Evolutionary conservation across 2,797 vertebrate species (phyloP).

Genomic region (Eulemur mongoz): DNA sequence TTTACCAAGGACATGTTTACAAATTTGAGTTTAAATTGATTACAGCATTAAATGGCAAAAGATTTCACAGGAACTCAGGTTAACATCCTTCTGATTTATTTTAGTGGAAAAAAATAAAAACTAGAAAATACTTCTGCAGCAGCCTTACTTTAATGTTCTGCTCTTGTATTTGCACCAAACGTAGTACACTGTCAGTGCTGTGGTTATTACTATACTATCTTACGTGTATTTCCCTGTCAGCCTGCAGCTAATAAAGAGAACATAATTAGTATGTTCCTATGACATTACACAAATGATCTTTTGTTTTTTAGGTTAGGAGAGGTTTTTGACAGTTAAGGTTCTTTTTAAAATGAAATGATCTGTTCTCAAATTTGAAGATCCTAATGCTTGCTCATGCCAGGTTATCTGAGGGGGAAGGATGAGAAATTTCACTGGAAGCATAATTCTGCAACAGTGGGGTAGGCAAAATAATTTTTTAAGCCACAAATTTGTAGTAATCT

Average conservation of each 20-base stretch:
- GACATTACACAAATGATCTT: background rate
- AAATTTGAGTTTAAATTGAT: conserved; percentile 28
- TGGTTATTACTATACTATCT: background rate
- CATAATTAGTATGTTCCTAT: background rate
- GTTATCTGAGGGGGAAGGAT: background rate
- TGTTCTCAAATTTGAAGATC: background rate
- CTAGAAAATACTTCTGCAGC: background rate
- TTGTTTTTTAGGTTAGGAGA: background rate
- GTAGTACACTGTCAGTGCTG: conserved; percentile 43
- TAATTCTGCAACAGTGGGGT: background rate
- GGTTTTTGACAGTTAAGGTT: background rate
- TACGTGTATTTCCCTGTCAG: conserved; percentile 57
- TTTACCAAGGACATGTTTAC: conserved; percentile 13
- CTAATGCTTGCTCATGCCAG: background rate
- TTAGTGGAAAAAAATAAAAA: conserved; percentile 54
- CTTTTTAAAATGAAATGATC: background rate
- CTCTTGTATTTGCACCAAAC: background rate
- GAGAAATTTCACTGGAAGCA: background rate
- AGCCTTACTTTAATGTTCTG: background rate
- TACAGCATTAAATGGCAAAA: background rate
- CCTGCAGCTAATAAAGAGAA: conserved; percentile 60
- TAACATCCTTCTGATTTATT: background rate
- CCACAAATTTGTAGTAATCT: background rate
- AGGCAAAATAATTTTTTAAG: background rate
- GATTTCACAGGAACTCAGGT: conserved; percentile 11